A percentile compares a stretch with the other conserved stretches of the same genome.
Evolutionary conservation across 2,888 invertebrate species (phyloP).

Genomic region (Apocheima hispidaria): DNA sequence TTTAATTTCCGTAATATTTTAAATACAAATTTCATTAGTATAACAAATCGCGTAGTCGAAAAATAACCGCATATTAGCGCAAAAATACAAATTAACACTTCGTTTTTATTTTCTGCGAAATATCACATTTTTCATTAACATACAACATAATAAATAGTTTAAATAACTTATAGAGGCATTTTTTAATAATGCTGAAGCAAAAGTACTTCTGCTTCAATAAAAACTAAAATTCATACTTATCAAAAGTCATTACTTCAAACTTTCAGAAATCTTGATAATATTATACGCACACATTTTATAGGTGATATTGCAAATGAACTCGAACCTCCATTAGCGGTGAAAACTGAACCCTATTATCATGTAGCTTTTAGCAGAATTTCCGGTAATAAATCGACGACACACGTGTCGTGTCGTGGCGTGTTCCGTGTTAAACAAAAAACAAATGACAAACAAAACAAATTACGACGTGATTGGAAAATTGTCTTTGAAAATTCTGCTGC

Average conservation of each 20-base stretch:
- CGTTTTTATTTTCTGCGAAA: constrained; percentile 22
- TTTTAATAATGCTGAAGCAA: neutral
- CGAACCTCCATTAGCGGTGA: too few species aligned
- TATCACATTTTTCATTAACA: constrained; percentile 36
- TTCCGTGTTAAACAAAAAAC: too few species aligned
- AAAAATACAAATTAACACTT: constrained; percentile 48
- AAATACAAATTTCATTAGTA: constrained; percentile 58
- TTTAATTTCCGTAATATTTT: constrained; percentile 47
- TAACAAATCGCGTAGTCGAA: constrained; percentile 47
- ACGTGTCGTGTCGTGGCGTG: too few species aligned
- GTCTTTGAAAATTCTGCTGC: too few species aligned
- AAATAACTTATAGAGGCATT: neutral
- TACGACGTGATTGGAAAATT: too few species aligned
- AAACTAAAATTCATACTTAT: neutral
- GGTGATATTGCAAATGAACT: neutral
- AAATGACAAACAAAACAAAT: too few species aligned
- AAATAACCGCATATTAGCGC: constrained; percentile 49
- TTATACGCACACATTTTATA: neutral
- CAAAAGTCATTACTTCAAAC: neutral
- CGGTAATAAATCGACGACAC: too few species aligned
- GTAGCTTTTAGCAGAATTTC: too few species aligned
- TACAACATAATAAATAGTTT: constrained; percentile 18
- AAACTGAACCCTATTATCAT: too few species aligned
- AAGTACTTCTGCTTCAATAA: neutral
- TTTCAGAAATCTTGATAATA: neutral